Evolutionary conservation across 2,888 invertebrate genomes (phyloP).

Genomic region (Drosophila nr. medialis): DNA sequence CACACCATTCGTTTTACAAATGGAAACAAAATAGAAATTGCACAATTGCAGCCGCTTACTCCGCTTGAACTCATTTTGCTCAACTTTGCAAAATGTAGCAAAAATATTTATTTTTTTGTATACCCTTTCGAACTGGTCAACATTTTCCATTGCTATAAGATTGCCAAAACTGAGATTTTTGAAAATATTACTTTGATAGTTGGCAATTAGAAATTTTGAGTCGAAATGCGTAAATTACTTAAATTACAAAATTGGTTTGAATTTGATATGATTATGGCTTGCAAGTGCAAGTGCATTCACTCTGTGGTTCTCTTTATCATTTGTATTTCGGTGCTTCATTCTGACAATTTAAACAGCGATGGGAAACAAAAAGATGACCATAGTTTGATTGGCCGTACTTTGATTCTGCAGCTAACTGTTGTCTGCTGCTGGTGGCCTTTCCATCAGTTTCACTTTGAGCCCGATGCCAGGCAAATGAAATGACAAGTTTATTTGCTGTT

Average conservation of each 20-base stretch:
- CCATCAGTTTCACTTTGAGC: conserved; percentile 54
- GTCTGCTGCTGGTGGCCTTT: background rate
- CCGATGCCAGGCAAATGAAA: conserved; percentile 61
- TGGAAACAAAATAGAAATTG: conserved; percentile 60
- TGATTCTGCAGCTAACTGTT: conserved; percentile 5
- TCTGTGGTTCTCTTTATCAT: background rate
- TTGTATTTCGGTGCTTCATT: conserved; percentile 4
- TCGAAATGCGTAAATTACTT: background rate
- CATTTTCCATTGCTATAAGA: background rate
- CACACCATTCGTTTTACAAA: conserved; percentile 69
- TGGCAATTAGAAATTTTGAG: no score
- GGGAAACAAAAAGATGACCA: conserved; percentile 27
- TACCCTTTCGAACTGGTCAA: background rate
- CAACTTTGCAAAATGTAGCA: conserved; percentile 38
- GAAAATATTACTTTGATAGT: background rate
- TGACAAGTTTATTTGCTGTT: conserved; percentile 68
- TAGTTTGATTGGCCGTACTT: conserved; percentile 36
- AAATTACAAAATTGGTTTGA: background rate
- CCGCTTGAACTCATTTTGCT: conserved; percentile 6
- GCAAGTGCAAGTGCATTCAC: background rate
- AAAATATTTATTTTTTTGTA: background rate
- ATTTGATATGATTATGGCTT: background rate
- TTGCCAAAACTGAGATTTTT: background rate
- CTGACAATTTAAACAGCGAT: conserved; percentile 46
- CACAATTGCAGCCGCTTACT: conserved; percentile 35